A percentile compares a stretch with the other conserved stretches of the same genome.
phyloP scores from a whole-genome alignment of 2,797 vertebrate genomes.

The Hybognathus amarus region DNA sequence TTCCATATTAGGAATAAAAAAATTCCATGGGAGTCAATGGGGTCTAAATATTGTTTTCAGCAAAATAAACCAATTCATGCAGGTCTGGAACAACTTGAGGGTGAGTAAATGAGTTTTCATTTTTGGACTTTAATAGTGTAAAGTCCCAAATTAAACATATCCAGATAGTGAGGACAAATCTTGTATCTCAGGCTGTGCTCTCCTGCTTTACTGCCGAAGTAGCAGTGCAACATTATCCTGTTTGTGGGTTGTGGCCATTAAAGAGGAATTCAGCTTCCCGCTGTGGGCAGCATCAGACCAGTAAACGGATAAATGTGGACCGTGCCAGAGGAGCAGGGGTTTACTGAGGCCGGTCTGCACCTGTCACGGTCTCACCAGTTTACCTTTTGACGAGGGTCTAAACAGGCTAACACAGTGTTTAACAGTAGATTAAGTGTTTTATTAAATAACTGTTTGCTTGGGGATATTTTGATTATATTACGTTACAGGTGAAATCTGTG shows the following conservation, averaged over 20 bases:
- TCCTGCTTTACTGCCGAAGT: slow-evolving; percentile 23
- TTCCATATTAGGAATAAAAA: too few relatives aligned
- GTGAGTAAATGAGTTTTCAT: too few relatives aligned
- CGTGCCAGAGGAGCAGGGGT: background rate
- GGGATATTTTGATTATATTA: background rate
- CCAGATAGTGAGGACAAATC: background rate
- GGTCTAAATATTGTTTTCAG: too few relatives aligned
- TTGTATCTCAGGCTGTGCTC: slow-evolving; percentile 27
- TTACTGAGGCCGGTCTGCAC: slow-evolving; percentile 12
- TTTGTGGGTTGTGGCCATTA: slow-evolving; percentile 42
- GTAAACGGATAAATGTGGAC: slow-evolving; percentile 27
- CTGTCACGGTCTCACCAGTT: slow-evolving; percentile 39
- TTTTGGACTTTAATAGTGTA: too few relatives aligned
- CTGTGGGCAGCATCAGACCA: slow-evolving; percentile 14
- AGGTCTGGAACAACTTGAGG: too few relatives aligned
- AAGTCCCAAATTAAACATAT: slow-evolving; percentile 1
- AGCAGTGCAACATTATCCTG: slow-evolving; percentile 29
- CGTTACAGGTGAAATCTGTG: background rate
- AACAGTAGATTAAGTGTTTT: background rate
- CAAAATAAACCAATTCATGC: too few relatives aligned
- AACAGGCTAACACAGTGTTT: background rate
- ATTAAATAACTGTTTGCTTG: background rate
- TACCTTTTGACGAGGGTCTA: background rate
- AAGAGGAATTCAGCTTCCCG: slow-evolving; percentile 51
- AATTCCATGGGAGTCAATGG: too few relatives aligned